These are phyloP conservation scores for Lepidurus packardi DNA, from an alignment of 1,140 invertebrate species.

Conservation along the genomic window DNA sequence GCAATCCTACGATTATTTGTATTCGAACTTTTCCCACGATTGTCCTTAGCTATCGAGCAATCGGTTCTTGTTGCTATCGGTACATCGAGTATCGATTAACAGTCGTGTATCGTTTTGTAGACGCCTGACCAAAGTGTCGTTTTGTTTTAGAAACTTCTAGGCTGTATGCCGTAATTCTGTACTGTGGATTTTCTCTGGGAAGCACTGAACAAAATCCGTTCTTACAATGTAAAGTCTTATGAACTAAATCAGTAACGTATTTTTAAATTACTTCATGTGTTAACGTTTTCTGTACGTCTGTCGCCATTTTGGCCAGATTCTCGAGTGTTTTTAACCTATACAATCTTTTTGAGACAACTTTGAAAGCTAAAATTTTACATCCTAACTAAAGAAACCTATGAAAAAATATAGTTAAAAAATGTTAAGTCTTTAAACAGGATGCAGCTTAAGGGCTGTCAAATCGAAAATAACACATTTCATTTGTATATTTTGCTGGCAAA, in stretches of 20 bases:
- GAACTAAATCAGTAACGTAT: background rate
- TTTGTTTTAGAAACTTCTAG: conserved; percentile 25
- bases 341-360: background rate
- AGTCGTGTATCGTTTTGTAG: conserved; percentile 6
- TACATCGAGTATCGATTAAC: background rate
- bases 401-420: no score
- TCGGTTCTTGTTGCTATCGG: background rate
- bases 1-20: background rate
- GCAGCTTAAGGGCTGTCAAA: no score
- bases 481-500: no score
- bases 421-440: no score
- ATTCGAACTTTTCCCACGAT: conserved; percentile 22
- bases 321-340: conserved; percentile 23
- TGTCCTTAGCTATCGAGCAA: conserved; percentile 9
- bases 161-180: conserved; percentile 20
- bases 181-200: conserved; percentile 35
- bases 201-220: conserved; percentile 31
- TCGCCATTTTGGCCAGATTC: conserved; percentile 5
- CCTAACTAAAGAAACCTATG: no score
- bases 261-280: background rate
- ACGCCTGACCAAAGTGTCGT: conserved; percentile 27
- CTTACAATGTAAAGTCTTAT: conserved; percentile 27
- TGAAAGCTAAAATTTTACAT: background rate
- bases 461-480: no score
- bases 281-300: background rate